Conservation (phyloP, 2,113 vertebrate species). For the Bothrops jararaca region DNA sequence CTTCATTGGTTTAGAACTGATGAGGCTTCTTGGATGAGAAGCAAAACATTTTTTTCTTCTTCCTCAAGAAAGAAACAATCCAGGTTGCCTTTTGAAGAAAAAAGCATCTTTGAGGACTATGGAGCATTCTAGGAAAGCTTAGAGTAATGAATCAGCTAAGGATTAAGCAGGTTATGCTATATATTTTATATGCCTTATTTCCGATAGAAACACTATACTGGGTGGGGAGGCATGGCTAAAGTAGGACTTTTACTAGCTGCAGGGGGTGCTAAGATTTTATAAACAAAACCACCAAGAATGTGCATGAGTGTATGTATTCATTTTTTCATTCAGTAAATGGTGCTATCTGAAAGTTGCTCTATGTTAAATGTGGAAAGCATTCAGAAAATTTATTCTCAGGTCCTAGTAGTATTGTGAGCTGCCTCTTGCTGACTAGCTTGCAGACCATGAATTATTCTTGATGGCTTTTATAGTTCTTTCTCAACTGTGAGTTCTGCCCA, state of each 20-base stretch:
- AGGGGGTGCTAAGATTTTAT: neutral
- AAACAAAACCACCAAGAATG: neutral
- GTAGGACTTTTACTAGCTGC: neutral
- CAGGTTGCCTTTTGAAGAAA: neutral
- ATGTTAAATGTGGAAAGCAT: neutral
- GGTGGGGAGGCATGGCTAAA: neutral
- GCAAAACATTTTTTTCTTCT: neutral
- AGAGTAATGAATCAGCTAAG: neutral
- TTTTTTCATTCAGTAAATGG: neutral
- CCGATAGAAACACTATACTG: neutral
- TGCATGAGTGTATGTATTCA: neutral
- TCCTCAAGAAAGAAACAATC: neutral
- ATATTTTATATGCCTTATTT: neutral
- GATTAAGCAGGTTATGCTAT: neutral
- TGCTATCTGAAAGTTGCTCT: neutral
- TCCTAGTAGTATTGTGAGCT: neutral
- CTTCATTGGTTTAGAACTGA: neutral
- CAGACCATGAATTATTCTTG: neutral
- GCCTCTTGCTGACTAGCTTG: neutral
- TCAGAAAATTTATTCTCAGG: neutral
- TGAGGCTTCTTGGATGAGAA: neutral
- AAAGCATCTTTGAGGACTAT: neutral
- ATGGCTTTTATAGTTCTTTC: neutral
- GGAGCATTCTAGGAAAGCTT: neutral
- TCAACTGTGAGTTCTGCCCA: neutral